Conservation (phyloP, 2,888 invertebrate species). For the Mythimna loreyi region DNA sequence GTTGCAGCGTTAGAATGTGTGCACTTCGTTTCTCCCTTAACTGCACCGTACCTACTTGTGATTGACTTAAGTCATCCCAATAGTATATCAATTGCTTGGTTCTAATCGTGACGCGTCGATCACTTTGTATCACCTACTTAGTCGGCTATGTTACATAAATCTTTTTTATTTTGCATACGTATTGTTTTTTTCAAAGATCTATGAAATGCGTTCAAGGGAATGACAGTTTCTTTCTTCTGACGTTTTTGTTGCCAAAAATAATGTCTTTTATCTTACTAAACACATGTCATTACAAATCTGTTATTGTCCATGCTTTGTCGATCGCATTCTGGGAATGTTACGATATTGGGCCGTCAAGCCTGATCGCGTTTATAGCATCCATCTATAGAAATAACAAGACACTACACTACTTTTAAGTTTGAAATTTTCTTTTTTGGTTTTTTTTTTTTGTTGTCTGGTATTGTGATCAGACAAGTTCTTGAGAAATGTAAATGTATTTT, state of each 20-base stretch:
- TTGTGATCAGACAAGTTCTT: slow-evolving; percentile 32
- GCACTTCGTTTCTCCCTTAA: too few species aligned
- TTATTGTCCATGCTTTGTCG: background rate
- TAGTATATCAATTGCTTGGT: too few species aligned
- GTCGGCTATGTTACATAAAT: too few species aligned
- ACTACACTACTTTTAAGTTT: slow-evolving; percentile 27
- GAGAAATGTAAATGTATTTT: slow-evolving; percentile 15
- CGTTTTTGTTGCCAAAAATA: background rate
- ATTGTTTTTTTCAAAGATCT: background rate
- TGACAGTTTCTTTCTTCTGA: background rate
- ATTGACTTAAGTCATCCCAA: too few species aligned
- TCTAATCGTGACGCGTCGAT: too few species aligned
- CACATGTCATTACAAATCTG: background rate
- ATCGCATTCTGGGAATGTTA: too few species aligned
- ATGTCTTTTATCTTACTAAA: background rate
- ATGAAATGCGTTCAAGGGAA: background rate
- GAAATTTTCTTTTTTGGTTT: slow-evolving; percentile 15
- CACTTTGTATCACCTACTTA: too few species aligned
- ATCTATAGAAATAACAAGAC: slow-evolving; percentile 15
- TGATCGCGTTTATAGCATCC: background rate
- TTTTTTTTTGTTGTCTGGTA: slow-evolving; percentile 14
- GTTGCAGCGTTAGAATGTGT: too few species aligned
- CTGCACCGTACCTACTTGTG: too few species aligned
- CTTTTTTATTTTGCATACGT: background rate
- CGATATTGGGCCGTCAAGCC: background rate